Evolutionary conservation across 1,140 invertebrate genomes (phyloP).

Genomic region (Ips typographus): DNA sequence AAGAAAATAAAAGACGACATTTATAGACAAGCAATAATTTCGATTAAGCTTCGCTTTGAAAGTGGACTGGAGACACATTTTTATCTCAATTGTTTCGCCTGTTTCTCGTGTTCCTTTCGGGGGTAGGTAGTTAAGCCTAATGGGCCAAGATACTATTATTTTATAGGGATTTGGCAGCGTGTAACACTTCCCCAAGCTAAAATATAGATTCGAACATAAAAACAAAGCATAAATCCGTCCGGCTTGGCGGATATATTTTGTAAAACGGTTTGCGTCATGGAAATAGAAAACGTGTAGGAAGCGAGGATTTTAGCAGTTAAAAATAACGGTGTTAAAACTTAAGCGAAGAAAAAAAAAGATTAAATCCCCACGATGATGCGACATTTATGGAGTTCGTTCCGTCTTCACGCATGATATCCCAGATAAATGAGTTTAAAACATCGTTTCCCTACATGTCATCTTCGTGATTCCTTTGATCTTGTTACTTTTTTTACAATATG

Average conservation of each 20-base stretch:
- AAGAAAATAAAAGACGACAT: conserved; percentile 19
- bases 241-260: not conserved
- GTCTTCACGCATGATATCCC: not conserved
- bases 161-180: conserved; percentile 18
- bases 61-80: conserved; percentile 10
- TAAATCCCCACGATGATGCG: conserved; percentile 2
- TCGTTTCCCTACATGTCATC: too few species aligned
- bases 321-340: conserved; percentile 9
- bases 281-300: conserved; percentile 14
- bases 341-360: not conserved
- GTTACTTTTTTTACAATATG: too few species aligned
- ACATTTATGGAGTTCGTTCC: not conserved
- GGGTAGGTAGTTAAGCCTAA: conserved; percentile 18
- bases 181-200: not conserved
- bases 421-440: too few species aligned
- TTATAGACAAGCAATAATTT: conserved; percentile 21
- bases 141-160: conserved; percentile 21
- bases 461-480: too few species aligned
- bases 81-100: conserved; percentile 5
- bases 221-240: conserved; percentile 1
- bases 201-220: conserved; percentile 17
- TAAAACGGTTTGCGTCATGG: conserved; percentile 5
- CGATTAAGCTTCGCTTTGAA: conserved; percentile 22
- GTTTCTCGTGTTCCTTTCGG: conserved; percentile 11
- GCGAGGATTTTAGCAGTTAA: not conserved